Percentiles rank a stretch among this genome's conserved stretches.
Conservation (phyloP, 2,113 vertebrate genomes). For the Corynorhinus townsendii region DNA sequence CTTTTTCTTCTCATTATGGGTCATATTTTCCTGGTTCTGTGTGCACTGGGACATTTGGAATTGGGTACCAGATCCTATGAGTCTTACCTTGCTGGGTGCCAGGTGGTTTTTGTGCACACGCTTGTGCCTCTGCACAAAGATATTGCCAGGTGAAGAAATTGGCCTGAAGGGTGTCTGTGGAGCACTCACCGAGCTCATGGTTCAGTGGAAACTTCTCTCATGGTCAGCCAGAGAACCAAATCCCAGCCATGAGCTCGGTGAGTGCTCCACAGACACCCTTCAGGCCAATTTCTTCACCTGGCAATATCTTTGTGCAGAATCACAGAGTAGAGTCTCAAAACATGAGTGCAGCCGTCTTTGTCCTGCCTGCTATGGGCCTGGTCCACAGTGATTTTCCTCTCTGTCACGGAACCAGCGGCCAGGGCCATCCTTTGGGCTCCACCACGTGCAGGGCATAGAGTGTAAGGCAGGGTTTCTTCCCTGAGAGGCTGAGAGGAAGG, state of each 20-base stretch:
- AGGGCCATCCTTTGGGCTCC: background rate
- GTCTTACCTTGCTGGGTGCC: background rate
- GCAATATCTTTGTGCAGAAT: too few species aligned
- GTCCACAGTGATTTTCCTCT: fast-evolving
- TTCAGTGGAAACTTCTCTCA: background rate
- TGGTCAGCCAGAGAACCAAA: background rate
- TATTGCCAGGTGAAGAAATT: background rate
- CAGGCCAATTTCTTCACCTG: too few species aligned
- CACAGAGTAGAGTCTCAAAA: too few species aligned
- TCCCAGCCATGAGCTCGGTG: too few species aligned
- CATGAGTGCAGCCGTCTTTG: fast-evolving
- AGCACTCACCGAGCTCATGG: background rate
- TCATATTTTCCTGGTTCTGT: background rate
- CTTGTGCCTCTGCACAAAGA: background rate
- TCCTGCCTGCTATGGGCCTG: fast-evolving
- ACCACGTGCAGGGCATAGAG: fast-evolving
- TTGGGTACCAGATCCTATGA: background rate
- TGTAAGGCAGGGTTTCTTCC: fast-evolving
- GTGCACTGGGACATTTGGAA: fast-evolving
- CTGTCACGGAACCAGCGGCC: fast-evolving
- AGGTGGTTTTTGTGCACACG: fast-evolving
- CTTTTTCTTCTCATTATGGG: background rate
- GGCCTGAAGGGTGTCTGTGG: fast-evolving
- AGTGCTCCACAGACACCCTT: too few species aligned
- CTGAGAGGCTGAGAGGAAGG: fast-evolving